These are phyloP conservation scores for Pachliopta kotzebuea DNA, from an alignment of 2,888 invertebrate species.

Conservation along the genomic window DNA sequence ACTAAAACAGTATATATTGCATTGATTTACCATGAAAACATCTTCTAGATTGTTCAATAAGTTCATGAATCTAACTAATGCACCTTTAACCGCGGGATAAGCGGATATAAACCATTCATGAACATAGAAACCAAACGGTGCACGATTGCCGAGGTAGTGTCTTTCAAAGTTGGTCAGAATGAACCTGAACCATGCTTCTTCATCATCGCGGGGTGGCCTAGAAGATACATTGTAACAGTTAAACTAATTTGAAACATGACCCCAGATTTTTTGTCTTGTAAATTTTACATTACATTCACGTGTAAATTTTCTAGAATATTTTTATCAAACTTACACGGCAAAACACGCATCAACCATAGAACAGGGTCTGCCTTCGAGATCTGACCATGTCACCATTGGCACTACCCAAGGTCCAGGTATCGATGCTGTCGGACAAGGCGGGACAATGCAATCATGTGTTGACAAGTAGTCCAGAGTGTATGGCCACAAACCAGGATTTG, in stretches of 20 bases:
- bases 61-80: constrained; percentile 78
- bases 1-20: neutral
- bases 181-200: constrained; percentile 75
- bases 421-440: constrained; percentile 67
- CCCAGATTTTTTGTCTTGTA: neutral
- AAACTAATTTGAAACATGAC: neutral
- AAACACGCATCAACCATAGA: constrained; percentile 70
- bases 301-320: neutral
- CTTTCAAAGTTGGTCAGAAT: constrained; percentile 82
- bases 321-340: constrained; percentile 45
- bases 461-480: constrained; percentile 79
- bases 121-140: constrained; percentile 84
- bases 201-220: constrained; percentile 52
- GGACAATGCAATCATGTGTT: constrained; percentile 65
- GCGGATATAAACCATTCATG: constrained; percentile 81
- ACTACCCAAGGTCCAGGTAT: constrained; percentile 79
- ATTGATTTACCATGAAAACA: constrained; percentile 77
- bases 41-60: constrained; percentile 74
- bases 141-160: constrained; percentile 82
- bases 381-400: constrained; percentile 74
- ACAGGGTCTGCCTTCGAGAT: constrained; percentile 56
- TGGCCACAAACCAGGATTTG: constrained; percentile 71
- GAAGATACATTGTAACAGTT: constrained; percentile 1
- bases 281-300: neutral
- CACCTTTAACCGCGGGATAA: constrained; percentile 65